phyloP scores from a whole-genome alignment of 2,797 vertebrate genomes.

The Ispidina lecontei region DNA sequence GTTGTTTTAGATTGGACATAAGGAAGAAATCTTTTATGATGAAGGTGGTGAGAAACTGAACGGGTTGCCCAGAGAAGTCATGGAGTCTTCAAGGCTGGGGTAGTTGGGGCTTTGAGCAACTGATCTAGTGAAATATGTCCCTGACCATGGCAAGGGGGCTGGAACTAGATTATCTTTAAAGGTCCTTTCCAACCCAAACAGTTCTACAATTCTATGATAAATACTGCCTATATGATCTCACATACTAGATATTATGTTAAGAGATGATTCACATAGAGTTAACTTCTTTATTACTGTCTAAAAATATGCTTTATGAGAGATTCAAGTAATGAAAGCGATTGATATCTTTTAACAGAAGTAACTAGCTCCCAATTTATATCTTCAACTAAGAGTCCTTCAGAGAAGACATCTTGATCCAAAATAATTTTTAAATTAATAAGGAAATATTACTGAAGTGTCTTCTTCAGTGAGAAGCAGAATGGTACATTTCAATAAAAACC shows the following conservation, averaged over 20 bases:
- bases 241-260: not conserved
- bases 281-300: not conserved
- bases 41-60: not conserved
- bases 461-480: not conserved
- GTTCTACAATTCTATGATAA: not conserved
- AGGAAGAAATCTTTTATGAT: not conserved
- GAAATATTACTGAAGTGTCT: not conserved
- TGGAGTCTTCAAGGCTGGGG: not conserved
- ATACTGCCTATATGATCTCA: not conserved
- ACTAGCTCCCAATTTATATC: not conserved
- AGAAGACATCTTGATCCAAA: not conserved
- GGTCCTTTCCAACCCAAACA: not conserved
- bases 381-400: not conserved
- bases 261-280: not conserved
- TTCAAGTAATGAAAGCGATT: not conserved
- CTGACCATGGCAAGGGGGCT: not conserved
- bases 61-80: not conserved
- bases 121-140: not conserved
- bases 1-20: not conserved
- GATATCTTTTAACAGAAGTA: not conserved
- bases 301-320: not conserved
- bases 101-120: not conserved
- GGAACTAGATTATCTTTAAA: not conserved
- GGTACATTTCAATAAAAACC: not conserved
- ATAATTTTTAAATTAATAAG: conserved; percentile 15